Conservation (phyloP, 2,113 vertebrate genomes). For the Bostrychus sinensis region DNA sequence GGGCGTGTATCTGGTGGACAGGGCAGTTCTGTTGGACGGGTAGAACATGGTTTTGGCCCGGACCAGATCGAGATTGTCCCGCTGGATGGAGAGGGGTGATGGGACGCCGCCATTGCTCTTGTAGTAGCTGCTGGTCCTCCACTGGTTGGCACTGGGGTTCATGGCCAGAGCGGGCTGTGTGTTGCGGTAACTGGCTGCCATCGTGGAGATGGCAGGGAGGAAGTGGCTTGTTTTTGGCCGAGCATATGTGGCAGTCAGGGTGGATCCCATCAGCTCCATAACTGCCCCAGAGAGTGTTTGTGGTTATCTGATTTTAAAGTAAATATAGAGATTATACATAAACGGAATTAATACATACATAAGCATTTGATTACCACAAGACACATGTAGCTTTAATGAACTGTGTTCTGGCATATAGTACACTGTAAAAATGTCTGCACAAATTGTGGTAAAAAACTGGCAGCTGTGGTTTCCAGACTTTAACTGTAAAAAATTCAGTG, state of each 20-base stretch:
- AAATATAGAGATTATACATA: not conserved
- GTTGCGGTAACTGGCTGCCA: slow-evolving; percentile 84
- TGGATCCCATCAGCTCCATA: slow-evolving; percentile 87
- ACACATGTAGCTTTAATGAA: too few relatives aligned
- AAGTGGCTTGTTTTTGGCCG: slow-evolving; percentile 83
- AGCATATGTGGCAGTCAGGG: slow-evolving; percentile 78
- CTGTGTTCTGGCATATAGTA: too few relatives aligned
- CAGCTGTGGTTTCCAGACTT: too few relatives aligned
- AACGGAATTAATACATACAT: too few relatives aligned
- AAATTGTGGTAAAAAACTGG: too few relatives aligned
- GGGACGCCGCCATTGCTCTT: slow-evolving; percentile 76
- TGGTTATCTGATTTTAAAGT: not conserved
- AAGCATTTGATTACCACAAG: too few relatives aligned
- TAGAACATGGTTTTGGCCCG: slow-evolving; percentile 82
- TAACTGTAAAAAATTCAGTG: too few relatives aligned
- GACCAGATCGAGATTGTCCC: slow-evolving; percentile 72
- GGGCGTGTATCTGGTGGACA: slow-evolving; percentile 84
- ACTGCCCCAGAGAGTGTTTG: not conserved
- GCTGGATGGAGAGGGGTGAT: slow-evolving; percentile 68
- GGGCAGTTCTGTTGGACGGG: slow-evolving; percentile 81
- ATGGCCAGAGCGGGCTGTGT: slow-evolving; percentile 71
- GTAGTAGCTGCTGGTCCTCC: slow-evolving; percentile 85
- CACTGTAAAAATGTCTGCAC: too few relatives aligned
- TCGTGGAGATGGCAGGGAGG: slow-evolving; percentile 86
- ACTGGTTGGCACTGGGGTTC: slow-evolving; percentile 78